phyloP scores from a whole-genome alignment of 2,888 invertebrate genomes.

The Dicycla oo region DNA sequence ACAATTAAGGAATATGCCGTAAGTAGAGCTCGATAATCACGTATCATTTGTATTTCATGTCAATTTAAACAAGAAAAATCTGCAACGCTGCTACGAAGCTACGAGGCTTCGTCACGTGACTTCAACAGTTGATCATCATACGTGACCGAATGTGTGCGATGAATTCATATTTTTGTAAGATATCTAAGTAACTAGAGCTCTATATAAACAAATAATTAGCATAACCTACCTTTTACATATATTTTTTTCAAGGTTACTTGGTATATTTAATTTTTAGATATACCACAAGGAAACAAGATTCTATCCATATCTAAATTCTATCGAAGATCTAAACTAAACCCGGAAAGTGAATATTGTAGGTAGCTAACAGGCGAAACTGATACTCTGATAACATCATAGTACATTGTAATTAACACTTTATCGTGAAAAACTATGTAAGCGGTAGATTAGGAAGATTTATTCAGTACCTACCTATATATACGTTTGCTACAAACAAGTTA shows the following conservation, averaged over 20 bases:
- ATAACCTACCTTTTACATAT: not conserved
- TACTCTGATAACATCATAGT: slow-evolving; percentile 15
- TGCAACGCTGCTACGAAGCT: slow-evolving; percentile 15
- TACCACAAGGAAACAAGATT: slow-evolving; percentile 1
- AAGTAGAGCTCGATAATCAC: slow-evolving; percentile 41
- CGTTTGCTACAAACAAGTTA: slow-evolving; percentile 26
- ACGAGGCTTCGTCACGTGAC: slow-evolving; percentile 24
- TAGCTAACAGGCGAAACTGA: slow-evolving; percentile 2
- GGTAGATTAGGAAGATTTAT: slow-evolving; percentile 33
- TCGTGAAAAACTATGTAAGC: slow-evolving; percentile 30
- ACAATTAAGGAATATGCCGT: slow-evolving; percentile 52
- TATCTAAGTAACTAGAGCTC: slow-evolving; percentile 4
- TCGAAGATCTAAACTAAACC: slow-evolving; percentile 7
- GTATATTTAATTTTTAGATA: not conserved
- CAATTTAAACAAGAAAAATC: slow-evolving; percentile 31
- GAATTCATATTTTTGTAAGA: not conserved
- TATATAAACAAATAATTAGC: slow-evolving; percentile 2
- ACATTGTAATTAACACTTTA: slow-evolving; percentile 31
- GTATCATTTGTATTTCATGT: slow-evolving; percentile 24
- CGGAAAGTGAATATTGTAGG: slow-evolving; percentile 26
- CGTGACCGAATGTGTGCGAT: slow-evolving; percentile 12
- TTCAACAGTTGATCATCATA: slow-evolving; percentile 18
- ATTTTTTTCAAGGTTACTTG: not conserved
- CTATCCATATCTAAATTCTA: slow-evolving; percentile 5
- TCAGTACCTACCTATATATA: slow-evolving; percentile 10